Base-by-base conservation (phyloP, 1,140 invertebrate genomes). In the Macrosteles quadrilineatus region DNA sequence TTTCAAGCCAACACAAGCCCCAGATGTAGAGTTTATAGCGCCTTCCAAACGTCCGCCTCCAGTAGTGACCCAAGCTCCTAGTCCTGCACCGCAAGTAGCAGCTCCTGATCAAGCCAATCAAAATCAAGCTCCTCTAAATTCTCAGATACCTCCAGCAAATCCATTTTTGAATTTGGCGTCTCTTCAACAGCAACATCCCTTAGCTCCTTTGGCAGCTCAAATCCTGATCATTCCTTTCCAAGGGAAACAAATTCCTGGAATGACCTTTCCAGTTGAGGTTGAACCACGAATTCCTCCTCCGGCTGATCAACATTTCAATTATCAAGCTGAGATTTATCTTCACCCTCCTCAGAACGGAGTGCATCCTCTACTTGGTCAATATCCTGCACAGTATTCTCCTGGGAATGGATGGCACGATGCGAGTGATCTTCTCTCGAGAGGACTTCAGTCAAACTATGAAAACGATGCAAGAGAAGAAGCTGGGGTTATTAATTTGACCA, bases 261-360 rank as follows among this genome's bases (percentile, higher is more conserved):
- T 14, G 14, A 4, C 14, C n/a, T 50, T 21, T 50, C 6, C 47
- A 50, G 47, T 6, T 3, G 32, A 36, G 4, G 32, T 36, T 36
- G 47, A 21, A 50, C 21, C 47, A 27, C 32, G 32, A 6, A 2
- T 11, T 11, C 55, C 55, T 59, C 2, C 9, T 21, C 12, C 21
- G 6, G 21, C 21, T 2, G 4, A 2, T 59, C 25, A 14, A 9
- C n/a, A n/a, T n/a, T 59, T 59, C 27, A 59, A 59, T 59, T 59
- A 59, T 25, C 23, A 59, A 29, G 55, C 55, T 21, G 55, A 59
- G n/a, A 59, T 59, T 14, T 59, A 59, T 29, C 27, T 59, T 25
- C 55, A 59, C 25, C 27, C 55, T 59, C 55, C 55, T 25, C 21
- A 29, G 27, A 29, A 29, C 12, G 23, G 21, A 6, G 23, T 59